Conservation (phyloP, 2,888 invertebrate species). For the Glyphotaelius pellucidus region DNA sequence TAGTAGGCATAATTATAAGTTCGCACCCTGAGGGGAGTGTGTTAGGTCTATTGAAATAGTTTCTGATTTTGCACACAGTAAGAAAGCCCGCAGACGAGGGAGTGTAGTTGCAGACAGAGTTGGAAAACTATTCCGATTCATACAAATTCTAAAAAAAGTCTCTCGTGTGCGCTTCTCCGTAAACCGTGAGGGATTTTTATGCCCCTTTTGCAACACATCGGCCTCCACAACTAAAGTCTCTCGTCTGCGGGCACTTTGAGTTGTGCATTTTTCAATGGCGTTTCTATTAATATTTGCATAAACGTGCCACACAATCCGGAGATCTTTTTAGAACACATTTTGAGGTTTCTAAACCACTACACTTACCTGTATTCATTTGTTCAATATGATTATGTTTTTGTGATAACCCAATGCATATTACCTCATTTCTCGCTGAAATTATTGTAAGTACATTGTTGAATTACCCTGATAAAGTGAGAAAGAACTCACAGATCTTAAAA, state of each 20-base stretch:
- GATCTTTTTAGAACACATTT: neutral
- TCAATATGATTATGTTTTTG: neutral
- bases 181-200: too few species aligned
- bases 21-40: neutral
- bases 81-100: too few species aligned
- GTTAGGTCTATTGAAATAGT: neutral
- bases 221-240: too few species aligned
- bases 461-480: conserved; percentile 64
- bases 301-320: neutral
- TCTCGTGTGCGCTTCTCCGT: too few species aligned
- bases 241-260: too few species aligned
- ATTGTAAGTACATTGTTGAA: conserved; percentile 2
- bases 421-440: neutral
- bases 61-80: neutral
- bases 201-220: too few species aligned
- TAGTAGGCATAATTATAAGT: neutral
- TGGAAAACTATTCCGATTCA: too few species aligned
- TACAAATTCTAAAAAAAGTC: too few species aligned
- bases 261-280: neutral
- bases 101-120: too few species aligned
- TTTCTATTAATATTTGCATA: neutral
- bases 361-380: neutral
- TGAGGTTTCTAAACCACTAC: neutral
- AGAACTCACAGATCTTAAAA: conserved; percentile 59
- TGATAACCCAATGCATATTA: conserved; percentile 2